Evolutionary conservation across 2,113 vertebrate genomes (phyloP).

Genomic region (Xiphorhynchus elegans): DNA sequence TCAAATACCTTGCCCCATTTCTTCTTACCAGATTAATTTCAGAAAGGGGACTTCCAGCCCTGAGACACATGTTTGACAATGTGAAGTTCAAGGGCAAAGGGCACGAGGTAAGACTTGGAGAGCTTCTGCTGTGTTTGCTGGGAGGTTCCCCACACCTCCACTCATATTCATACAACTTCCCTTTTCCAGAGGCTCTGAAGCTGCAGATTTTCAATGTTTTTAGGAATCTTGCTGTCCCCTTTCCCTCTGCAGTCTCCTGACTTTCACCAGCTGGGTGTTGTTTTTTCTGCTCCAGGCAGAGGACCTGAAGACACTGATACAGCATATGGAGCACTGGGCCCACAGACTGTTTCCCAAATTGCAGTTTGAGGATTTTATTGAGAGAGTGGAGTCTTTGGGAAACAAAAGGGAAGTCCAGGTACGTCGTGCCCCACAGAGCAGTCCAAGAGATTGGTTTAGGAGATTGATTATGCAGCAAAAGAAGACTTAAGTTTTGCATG

Average conservation of each 20-base stretch:
- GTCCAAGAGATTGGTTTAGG: neutral
- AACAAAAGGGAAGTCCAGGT: constrained; percentile 96
- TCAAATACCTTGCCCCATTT: neutral
- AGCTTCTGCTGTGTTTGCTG: neutral
- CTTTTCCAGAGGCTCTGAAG: neutral
- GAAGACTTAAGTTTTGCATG: neutral
- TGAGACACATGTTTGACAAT: constrained; percentile 85
- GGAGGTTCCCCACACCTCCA: neutral
- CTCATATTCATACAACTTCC: too few relatives aligned
- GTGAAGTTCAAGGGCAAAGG: constrained; percentile 92
- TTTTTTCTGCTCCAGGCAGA: constrained; percentile 78
- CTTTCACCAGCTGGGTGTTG: neutral
- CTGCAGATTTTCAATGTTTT: neutral
- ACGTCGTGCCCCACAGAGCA: neutral
- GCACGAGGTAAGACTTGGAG: constrained; percentile 83
- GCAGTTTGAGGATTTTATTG: constrained; percentile 93
- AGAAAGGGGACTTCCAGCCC: constrained; percentile 90
- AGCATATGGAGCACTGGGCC: constrained; percentile 97
- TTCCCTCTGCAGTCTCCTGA: neutral
- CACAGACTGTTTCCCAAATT: constrained; percentile 92
- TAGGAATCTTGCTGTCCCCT: neutral
- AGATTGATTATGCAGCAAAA: neutral
- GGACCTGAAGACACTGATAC: constrained; percentile 86
- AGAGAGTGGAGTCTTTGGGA: constrained; percentile 87
- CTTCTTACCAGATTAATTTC: constrained; percentile 82